phyloP scores from a whole-genome alignment of 2,113 vertebrate genomes.

The Gasterosteus aculeatus region DNA sequence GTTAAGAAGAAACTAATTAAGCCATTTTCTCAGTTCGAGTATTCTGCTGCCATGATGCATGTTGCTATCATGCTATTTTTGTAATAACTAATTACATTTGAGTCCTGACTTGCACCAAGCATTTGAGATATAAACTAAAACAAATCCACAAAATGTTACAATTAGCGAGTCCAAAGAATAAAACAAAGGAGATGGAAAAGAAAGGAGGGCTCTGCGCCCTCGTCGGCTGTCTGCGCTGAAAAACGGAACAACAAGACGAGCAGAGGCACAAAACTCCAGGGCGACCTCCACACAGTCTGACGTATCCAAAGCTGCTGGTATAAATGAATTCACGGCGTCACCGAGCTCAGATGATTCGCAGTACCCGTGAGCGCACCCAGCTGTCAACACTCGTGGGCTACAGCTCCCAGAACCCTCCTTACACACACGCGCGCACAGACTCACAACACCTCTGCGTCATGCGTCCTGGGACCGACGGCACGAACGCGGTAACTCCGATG shows the following conservation, averaged over 20 bases:
- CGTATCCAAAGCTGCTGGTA: conserved; percentile 78
- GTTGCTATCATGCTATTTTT: background rate
- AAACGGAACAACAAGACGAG: conserved; percentile 57
- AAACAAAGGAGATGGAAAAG: background rate
- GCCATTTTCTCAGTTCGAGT: background rate
- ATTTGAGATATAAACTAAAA: background rate
- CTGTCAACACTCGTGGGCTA: conserved; percentile 60
- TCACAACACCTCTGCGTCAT: conserved; percentile 75
- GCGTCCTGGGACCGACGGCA: conserved; percentile 76
- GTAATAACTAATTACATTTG: background rate
- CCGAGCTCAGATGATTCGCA: conserved; percentile 76
- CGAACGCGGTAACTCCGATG: conserved; percentile 68
- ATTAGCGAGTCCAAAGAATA: conserved; percentile 9
- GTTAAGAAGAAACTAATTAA: background rate
- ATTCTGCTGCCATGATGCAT: background rate
- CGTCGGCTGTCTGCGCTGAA: conserved; percentile 54
- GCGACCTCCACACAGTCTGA: conserved; percentile 78
- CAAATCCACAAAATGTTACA: conserved; percentile 2
- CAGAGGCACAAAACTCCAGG: conserved; percentile 71
- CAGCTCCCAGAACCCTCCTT: conserved; percentile 24
- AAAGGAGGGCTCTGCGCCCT: conserved; percentile 14
- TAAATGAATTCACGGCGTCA: conserved; percentile 82
- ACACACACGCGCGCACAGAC: conserved; percentile 22
- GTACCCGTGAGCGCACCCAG: conserved; percentile 71
- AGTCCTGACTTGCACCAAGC: background rate